Percentiles rank a stretch among this genome's conserved stretches.
phyloP scores from a whole-genome alignment of 2,888 invertebrate genomes.

The Bibio marci region DNA sequence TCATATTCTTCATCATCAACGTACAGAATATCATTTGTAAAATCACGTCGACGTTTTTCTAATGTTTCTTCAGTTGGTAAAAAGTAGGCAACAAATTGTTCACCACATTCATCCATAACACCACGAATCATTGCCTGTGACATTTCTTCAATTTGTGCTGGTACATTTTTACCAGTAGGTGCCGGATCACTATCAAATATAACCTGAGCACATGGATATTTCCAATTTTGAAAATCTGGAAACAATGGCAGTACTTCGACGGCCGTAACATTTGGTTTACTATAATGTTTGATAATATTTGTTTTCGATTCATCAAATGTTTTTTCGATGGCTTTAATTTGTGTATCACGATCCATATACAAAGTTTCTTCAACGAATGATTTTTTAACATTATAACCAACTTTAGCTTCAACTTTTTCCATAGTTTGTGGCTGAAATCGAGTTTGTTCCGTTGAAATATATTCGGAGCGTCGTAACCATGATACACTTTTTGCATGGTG shows the following conservation, averaged over 20 bases:
- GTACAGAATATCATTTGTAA: slow-evolving; percentile 56
- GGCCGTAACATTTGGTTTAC: slow-evolving; percentile 86
- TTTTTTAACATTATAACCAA: slow-evolving; percentile 95
- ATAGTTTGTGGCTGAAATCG: slow-evolving; percentile 90
- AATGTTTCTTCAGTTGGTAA: slow-evolving; percentile 87
- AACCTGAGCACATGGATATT: slow-evolving; percentile 93
- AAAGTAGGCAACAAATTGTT: slow-evolving; percentile 98
- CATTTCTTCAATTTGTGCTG: slow-evolving; percentile 91
- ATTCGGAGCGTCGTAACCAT: slow-evolving; percentile 96
- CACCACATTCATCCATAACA: slow-evolving; percentile 98
- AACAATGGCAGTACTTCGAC: slow-evolving; percentile 76
- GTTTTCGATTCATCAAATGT: slow-evolving; percentile 85
- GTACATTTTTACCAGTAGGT: slow-evolving; percentile 56
- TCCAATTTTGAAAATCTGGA: slow-evolving; percentile 96
- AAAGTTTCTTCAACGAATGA: slow-evolving; percentile 79
- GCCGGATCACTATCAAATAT: slow-evolving; percentile 98
- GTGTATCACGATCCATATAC: slow-evolving; percentile 92
- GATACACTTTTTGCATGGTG: slow-evolving; percentile 96
- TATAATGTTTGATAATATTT: slow-evolving; percentile 80
- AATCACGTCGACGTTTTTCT: slow-evolving; percentile 71
- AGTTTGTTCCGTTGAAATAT: slow-evolving; percentile 97
- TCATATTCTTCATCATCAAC: slow-evolving; percentile 87
- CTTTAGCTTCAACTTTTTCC: slow-evolving; percentile 98
- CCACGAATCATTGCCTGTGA: slow-evolving; percentile 98
- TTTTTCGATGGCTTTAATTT: slow-evolving; percentile 93